phyloP scores from a whole-genome alignment of 2,888 invertebrate species.

The Hyposoter didymator region DNA sequence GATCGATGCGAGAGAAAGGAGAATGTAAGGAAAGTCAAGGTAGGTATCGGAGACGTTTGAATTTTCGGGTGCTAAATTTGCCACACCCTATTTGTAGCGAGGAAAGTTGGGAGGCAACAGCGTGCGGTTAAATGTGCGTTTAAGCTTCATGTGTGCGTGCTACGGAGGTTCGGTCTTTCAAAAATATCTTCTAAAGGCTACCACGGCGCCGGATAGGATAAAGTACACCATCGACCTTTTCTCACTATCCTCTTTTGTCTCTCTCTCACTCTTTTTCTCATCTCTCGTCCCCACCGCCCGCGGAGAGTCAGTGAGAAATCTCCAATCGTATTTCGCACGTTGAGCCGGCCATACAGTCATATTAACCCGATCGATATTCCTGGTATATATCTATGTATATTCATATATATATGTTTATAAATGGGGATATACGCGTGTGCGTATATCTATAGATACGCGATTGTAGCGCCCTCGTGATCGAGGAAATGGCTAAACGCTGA shows the following conservation, averaged over 20 bases:
- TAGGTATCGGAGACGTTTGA: slow-evolving; percentile 36
- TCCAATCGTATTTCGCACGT: slow-evolving; percentile 66
- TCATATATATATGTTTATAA: slow-evolving; percentile 1
- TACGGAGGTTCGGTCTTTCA: slow-evolving; percentile 48
- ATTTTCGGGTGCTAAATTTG: slow-evolving; percentile 69
- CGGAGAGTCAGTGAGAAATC: slow-evolving; percentile 57
- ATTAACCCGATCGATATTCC: slow-evolving; percentile 64
- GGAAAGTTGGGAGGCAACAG: slow-evolving; percentile 40
- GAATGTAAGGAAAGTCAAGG: slow-evolving; percentile 23
- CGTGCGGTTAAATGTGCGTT: slow-evolving; percentile 9
- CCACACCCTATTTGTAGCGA: slow-evolving; percentile 71
- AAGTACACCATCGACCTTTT: slow-evolving; percentile 62
- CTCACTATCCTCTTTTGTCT: slow-evolving; percentile 22
- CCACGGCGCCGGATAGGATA: slow-evolving; percentile 23
- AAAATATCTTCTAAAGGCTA: slow-evolving; percentile 63
- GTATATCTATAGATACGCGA: slow-evolving; percentile 23
- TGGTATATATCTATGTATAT: slow-evolving; percentile 35
- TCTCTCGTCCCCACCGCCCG: slow-evolving; percentile 47
- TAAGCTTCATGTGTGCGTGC: slow-evolving; percentile 8
- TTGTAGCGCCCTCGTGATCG: slow-evolving; percentile 61
- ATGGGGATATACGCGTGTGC: slow-evolving; percentile 3
- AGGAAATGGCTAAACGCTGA: slow-evolving; percentile 60
- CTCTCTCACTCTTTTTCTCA: slow-evolving; percentile 21
- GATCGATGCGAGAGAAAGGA: neutral
- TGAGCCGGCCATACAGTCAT: slow-evolving; percentile 41